phyloP scores from a whole-genome alignment of 2,113 vertebrate species.

The Phalacrocorax aristotelis region DNA sequence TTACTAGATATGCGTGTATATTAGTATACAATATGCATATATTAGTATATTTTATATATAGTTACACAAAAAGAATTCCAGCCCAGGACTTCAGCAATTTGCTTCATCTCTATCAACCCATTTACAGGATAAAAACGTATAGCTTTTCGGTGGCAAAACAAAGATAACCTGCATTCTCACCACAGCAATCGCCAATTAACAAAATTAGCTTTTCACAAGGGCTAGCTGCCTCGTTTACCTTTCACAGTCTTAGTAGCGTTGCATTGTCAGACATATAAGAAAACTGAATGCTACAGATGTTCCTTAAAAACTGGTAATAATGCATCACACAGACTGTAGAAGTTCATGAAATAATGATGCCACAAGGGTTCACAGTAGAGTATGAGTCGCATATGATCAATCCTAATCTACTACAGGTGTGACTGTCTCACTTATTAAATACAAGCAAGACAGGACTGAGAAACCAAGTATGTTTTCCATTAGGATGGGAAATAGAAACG shows the following conservation, averaged over 20 bases:
- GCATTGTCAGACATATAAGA: not conserved
- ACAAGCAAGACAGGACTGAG: not conserved
- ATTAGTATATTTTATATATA: not conserved
- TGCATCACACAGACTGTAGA: not conserved
- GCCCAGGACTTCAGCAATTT: not conserved
- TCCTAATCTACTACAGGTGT: slow-evolving; percentile 40
- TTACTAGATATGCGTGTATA: no score
- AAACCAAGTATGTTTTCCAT: not conserved
- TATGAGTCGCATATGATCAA: not conserved
- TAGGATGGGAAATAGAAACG: not conserved
- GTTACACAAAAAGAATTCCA: not conserved
- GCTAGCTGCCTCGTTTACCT: not conserved
- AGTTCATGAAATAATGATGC: slow-evolving; percentile 38
- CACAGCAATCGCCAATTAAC: not conserved
- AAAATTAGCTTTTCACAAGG: not conserved
- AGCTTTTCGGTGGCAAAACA: not conserved
- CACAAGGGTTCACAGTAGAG: not conserved
- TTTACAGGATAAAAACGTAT: not conserved
- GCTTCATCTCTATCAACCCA: not conserved
- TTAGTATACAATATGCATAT: not conserved
- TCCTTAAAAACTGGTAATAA: slow-evolving; percentile 1
- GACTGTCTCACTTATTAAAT: slow-evolving; percentile 1
- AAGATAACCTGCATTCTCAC: not conserved
- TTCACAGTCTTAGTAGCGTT: not conserved
- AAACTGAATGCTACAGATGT: slow-evolving; percentile 9